These are phyloP conservation scores for Phymorhynchus buccinoides DNA, from an alignment of 1,140 invertebrate genomes.

Conservation along the genomic window DNA sequence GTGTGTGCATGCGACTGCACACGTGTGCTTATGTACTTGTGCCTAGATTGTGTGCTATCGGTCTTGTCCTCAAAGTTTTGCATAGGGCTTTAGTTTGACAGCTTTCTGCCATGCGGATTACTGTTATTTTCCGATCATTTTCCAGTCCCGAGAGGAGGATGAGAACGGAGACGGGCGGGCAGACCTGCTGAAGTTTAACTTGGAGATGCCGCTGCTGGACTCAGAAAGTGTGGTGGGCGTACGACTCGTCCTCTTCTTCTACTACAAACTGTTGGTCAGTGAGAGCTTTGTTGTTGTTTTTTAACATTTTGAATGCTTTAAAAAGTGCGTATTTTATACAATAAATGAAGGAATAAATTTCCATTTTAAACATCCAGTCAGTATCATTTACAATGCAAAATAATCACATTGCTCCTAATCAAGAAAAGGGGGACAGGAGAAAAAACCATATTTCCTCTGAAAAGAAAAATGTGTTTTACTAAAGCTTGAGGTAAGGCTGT, in stretches of 20 bases:
- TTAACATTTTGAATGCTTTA: not conserved
- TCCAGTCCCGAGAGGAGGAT: conserved; percentile 79
- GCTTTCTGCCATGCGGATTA: no score
- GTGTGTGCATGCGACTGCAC: not conserved
- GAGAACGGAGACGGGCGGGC: conserved; percentile 77
- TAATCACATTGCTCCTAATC: no score
- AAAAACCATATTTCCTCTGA: no score
- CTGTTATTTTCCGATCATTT: conserved; percentile 18
- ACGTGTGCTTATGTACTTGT: not conserved
- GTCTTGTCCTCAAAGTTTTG: no score
- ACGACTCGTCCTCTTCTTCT: conserved; percentile 77
- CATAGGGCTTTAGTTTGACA: no score
- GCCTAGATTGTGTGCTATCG: not conserved
- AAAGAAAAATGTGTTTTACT: no score
- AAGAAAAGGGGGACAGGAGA: no score
- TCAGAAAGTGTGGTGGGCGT: conserved; percentile 75
- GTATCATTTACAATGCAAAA: no score
- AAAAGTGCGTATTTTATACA: no score
- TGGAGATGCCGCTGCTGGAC: conserved; percentile 76
- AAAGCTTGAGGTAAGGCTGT: no score
- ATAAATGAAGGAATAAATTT: no score
- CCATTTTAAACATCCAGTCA: no score
- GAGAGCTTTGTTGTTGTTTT: not conserved
- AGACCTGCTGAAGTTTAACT: conserved; percentile 77
- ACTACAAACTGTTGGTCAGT: conserved; percentile 79